Base-by-base conservation (phyloP, 2,797 vertebrate genomes). In the Microctenopoma lineatum region DNA sequence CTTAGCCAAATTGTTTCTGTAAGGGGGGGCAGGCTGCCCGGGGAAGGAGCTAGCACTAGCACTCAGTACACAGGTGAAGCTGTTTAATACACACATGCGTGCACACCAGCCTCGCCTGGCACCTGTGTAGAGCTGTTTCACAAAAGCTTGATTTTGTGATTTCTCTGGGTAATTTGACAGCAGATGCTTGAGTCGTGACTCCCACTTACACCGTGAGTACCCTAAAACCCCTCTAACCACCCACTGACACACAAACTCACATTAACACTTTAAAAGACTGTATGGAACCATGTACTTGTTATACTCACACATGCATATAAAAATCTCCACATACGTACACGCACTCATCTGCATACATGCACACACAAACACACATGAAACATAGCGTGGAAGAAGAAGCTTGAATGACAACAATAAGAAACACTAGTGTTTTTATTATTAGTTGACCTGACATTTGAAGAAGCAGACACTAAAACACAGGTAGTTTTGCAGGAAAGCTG, bases 131-230 rank as follows among this genome's bases (percentile, higher is more conserved):
- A 83, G 59, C 46, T 38, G 27, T 85, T 79, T 79, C 60, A 81
- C 79, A 84, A 77, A 84, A 76, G 65, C 76, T 74, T 62, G 76
- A 81, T 84, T 86, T 80, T 83, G 73, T 61, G 59, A 73, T 77
- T 81, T 67, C 60, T 29, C 76, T 50, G 59, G 62, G 55, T 85
- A 80, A 90, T 90, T 88, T 89, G 79, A 88, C 81, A 90, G 85
- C 76, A 86, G 83, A 75, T 84, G 85, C 84, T 73, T 69, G 64
- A 80, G 79, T 90, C 65, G 65, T 83, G 83, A 89, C 78, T 83
- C 79, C 46, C 53, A 77, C 82, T 81, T 76, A 48, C 64, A 58
- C 70, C 5, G 53, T 50, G 50, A 80, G 83, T 42, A 52, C 59
- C 75, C 54, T 21, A 21, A 59, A 41, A 81, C 50, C 64, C 59